phyloP scores from a whole-genome alignment of 2,888 invertebrate genomes.

The Alentia gelatinosa region DNA sequence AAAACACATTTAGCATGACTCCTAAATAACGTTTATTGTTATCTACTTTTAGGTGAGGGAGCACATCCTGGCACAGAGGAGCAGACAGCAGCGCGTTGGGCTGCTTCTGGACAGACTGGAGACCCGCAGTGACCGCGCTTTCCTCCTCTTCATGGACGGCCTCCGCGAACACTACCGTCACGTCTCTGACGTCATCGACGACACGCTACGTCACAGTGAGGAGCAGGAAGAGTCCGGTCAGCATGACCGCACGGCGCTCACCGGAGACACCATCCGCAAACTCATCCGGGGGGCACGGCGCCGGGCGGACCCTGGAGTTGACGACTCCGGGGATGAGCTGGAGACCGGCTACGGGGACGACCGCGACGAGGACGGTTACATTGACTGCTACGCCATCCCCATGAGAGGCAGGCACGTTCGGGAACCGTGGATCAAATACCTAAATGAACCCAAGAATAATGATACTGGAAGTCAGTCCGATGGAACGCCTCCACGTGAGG shows the following conservation, averaged over 20 bases:
- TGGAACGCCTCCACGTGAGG: background rate
- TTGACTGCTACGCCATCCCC: conserved; percentile 64
- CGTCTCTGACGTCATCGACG: conserved; percentile 62
- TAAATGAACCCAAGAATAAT: background rate
- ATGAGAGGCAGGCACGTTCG: conserved; percentile 57
- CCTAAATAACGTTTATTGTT: background rate
- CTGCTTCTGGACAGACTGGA: conserved; percentile 64
- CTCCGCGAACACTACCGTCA: conserved; percentile 64
- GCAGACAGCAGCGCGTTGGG: conserved; percentile 60
- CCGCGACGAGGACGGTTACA: conserved; percentile 56
- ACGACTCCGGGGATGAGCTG: conserved; percentile 60
- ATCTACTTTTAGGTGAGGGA: conserved; percentile 12
- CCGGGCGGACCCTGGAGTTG: conserved; percentile 42
- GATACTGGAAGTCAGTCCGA: background rate
- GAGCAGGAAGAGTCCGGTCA: conserved; percentile 60
- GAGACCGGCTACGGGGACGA: conserved; percentile 55
- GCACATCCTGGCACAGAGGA: conserved; percentile 52
- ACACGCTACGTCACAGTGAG: conserved; percentile 59
- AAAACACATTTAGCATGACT: background rate
- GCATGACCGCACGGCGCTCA: conserved; percentile 55
- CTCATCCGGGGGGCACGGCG: conserved; percentile 47
- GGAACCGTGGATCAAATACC: conserved; percentile 64
- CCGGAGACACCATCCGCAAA: conserved; percentile 63
- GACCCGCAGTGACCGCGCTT: conserved; percentile 60
- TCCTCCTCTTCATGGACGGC: conserved; percentile 63